phyloP scores from a whole-genome alignment of 2,113 vertebrate genomes.

The Lepus timidus region DNA sequence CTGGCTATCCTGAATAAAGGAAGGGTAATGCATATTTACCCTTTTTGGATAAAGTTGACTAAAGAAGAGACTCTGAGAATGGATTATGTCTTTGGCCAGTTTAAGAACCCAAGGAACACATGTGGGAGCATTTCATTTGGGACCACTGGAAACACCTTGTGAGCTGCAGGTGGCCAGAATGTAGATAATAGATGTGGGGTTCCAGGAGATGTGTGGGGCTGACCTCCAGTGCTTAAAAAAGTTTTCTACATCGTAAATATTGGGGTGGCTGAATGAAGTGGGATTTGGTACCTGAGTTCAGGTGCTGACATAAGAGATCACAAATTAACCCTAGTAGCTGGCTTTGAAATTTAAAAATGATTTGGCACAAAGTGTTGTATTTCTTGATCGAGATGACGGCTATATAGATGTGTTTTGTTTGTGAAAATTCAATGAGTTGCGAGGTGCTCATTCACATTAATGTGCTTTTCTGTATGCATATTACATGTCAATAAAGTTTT shows the following conservation, averaged over 20 bases:
- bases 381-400: background rate
- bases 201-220: background rate
- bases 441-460: background rate
- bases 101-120: background rate
- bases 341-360: background rate
- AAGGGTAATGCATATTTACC: background rate
- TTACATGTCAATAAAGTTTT: background rate
- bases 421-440: background rate
- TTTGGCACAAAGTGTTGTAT: background rate
- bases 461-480: background rate
- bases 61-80: background rate
- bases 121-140: background rate
- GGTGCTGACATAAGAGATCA: background rate
- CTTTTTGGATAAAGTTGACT: background rate
- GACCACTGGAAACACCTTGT: background rate
- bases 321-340: background rate
- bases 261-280: background rate
- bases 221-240: background rate
- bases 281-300: too few relatives aligned
- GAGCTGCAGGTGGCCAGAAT: background rate
- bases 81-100: background rate
- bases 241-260: fast-evolving
- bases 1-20: background rate
- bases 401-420: background rate
- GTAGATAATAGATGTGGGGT: fast-evolving